Evolutionary conservation across 2,797 vertebrate species (phyloP).

Genomic region (Geotrypetes seraphini): DNA sequence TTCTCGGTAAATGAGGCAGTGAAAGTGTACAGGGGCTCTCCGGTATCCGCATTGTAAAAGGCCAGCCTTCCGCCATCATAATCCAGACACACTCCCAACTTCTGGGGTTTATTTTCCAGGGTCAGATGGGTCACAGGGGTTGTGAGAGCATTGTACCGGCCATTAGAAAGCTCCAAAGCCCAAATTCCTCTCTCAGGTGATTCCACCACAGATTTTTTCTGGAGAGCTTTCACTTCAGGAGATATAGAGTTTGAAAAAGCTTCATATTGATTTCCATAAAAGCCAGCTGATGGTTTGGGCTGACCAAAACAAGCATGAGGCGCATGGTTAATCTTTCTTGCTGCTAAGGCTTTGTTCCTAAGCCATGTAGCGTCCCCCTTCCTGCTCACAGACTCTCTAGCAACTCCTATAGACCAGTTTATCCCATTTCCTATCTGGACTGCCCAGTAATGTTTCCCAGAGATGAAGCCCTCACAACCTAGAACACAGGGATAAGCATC

Average conservation of each 20-base stretch:
- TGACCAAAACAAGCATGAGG: too few relatives aligned
- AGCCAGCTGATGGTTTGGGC: too few relatives aligned
- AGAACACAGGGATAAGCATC: background rate
- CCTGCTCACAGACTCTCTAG: background rate
- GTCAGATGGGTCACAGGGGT: background rate
- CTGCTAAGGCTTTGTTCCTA: too few relatives aligned
- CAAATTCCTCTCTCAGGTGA: background rate
- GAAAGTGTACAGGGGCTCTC: background rate
- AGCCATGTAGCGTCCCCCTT: too few relatives aligned
- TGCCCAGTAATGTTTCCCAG: conserved; percentile 12
- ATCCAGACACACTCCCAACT: background rate
- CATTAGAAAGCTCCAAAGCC: background rate
- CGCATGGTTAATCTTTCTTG: too few relatives aligned
- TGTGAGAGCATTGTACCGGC: background rate
- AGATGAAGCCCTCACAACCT: background rate
- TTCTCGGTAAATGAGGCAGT: background rate
- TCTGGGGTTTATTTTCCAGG: background rate
- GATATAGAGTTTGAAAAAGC: too few relatives aligned
- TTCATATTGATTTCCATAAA: too few relatives aligned
- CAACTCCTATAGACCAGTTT: conserved; percentile 9
- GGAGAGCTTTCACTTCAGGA: too few relatives aligned
- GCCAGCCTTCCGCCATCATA: background rate
- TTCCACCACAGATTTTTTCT: background rate
- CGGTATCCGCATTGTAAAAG: background rate
- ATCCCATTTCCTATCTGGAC: conserved; percentile 1